These are phyloP conservation scores for Anas platyrhynchos DNA, from an alignment of 2,113 vertebrate species.

Conservation along the genomic window DNA sequence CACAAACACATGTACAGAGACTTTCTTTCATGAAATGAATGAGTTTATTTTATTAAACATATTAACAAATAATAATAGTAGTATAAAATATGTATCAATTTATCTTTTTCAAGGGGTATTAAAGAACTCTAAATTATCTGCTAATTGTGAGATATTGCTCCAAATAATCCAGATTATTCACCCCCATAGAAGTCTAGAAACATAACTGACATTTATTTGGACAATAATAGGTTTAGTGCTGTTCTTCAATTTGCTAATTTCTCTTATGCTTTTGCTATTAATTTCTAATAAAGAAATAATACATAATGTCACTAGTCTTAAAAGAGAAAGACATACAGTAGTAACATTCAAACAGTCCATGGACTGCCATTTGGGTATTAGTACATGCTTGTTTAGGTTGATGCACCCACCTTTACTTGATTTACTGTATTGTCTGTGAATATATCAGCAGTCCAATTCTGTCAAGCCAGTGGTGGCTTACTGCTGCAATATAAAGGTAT, in stretches of 20 bases:
- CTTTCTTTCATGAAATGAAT: not conserved
- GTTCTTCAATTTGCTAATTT: not conserved
- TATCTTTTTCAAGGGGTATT: not conserved
- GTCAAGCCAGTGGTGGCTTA: not conserved
- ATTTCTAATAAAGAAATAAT: not conserved
- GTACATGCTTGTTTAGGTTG: not conserved
- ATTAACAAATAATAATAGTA: not conserved
- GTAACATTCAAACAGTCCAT: not conserved
- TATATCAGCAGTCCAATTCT: not conserved
- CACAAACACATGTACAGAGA: not conserved
- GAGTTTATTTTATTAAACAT: not conserved
- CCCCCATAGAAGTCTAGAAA: not conserved
- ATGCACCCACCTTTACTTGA: not conserved
- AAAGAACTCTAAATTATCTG: not conserved
- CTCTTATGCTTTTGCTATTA: not conserved
- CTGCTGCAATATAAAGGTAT: constrained; percentile 39
- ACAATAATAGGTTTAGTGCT: not conserved
- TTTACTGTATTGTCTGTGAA: not conserved
- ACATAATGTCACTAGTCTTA: not conserved
- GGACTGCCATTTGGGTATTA: not conserved
- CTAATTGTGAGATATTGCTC: not conserved
- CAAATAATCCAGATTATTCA: not conserved
- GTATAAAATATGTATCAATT: not conserved
- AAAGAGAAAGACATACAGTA: not conserved
- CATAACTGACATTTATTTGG: not conserved